These are phyloP conservation scores for Oceanodroma leucorhoa DNA, from an alignment of 2,797 vertebrate species.

Conservation along the genomic window DNA sequence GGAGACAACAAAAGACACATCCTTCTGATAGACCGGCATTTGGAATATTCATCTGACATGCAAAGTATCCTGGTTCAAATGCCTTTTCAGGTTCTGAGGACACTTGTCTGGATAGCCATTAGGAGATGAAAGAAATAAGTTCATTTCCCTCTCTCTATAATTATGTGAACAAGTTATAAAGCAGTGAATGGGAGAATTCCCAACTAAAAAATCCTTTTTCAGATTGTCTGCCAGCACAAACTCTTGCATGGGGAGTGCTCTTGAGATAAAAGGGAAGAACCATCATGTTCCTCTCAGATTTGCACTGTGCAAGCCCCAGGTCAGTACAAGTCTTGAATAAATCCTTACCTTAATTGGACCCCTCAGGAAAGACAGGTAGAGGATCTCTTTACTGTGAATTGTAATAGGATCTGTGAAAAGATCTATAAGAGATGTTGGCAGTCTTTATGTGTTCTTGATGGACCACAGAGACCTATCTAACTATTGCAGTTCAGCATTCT, in stretches of 20 bases:
- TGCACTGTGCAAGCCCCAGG: constrained; percentile 23
- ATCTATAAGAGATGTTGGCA: constrained; percentile 50
- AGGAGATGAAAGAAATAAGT: constrained; percentile 36
- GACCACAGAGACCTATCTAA: constrained; percentile 14
- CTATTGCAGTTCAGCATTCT: constrained; percentile 5
- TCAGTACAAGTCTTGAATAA: constrained; percentile 25
- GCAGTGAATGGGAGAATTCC: constrained; percentile 7
- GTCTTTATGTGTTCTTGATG: constrained; percentile 46
- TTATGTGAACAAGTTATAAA: background rate
- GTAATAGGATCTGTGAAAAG: constrained; percentile 44
- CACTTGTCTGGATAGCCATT: background rate
- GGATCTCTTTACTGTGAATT: constrained; percentile 39
- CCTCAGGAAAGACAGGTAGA: constrained; percentile 61
- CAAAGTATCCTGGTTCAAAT: background rate
- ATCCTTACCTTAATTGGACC: constrained; percentile 57
- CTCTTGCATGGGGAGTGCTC: background rate
- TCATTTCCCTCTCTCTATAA: background rate
- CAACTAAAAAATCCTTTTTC: constrained; percentile 1
- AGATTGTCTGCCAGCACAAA: background rate
- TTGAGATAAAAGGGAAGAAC: constrained; percentile 53
- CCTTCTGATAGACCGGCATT: background rate
- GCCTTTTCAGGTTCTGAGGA: background rate
- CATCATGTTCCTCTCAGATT: constrained; percentile 19
- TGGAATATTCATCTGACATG: background rate
- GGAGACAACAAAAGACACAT: background rate